Evolutionary conservation across 2,888 invertebrate genomes (phyloP).

Genomic region (Archips crataeganus): DNA sequence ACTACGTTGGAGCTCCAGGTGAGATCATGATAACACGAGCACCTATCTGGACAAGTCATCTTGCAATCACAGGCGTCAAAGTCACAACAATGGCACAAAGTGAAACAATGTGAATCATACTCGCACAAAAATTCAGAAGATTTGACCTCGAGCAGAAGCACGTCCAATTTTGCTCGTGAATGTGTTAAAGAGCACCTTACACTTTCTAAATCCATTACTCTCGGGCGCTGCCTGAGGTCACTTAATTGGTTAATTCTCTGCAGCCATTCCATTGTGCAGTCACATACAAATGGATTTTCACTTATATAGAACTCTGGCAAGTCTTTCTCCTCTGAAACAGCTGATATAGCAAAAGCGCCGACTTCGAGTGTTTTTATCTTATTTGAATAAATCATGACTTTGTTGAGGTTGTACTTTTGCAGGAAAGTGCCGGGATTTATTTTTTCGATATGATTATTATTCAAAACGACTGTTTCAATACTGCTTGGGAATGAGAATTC

Average conservation of each 20-base stretch:
- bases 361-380: constrained; percentile 90
- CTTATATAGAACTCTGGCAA: constrained; percentile 92
- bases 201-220: constrained; percentile 92
- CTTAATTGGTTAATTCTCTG: constrained; percentile 91
- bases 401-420: constrained; percentile 89
- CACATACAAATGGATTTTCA: constrained; percentile 93
- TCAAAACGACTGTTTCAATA: constrained; percentile 89
- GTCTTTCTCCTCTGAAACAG: constrained; percentile 88
- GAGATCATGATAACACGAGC: constrained; percentile 95
- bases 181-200: constrained; percentile 92
- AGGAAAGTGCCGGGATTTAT: constrained; percentile 90
- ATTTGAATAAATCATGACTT: constrained; percentile 92
- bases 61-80: constrained; percentile 96
- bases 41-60: constrained; percentile 95
- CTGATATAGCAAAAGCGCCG: constrained; percentile 89
- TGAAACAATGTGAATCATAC: constrained; percentile 93
- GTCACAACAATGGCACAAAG: constrained; percentile 95
- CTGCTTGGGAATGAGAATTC: constrained; percentile 90
- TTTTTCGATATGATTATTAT: constrained; percentile 90
- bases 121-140: constrained; percentile 93
- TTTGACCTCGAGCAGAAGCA: constrained; percentile 88
- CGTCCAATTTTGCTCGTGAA: constrained; percentile 86
- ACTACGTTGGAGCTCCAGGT: constrained; percentile 94
- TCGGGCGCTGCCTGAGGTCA: constrained; percentile 90
- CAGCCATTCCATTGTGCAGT: constrained; percentile 95